Conservation (phyloP, 2,113 vertebrate genomes). For the Aramus guarauna region DNA sequence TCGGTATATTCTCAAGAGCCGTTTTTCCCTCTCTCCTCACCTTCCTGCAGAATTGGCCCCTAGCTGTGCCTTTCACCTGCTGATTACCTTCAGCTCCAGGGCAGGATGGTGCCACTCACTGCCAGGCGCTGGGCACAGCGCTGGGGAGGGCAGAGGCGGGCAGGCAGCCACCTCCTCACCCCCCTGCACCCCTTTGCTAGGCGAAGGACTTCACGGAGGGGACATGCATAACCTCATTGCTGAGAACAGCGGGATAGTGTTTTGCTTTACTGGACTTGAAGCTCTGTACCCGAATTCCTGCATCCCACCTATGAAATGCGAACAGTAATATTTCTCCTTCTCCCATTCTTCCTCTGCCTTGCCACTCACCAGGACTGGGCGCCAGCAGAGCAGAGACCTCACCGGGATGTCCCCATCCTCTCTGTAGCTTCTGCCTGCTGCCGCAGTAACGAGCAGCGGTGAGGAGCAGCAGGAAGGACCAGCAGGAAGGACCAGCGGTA, state of each 20-base stretch:
- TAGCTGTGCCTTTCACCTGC: background rate
- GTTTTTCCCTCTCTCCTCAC: background rate
- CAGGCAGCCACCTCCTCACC: accelerated
- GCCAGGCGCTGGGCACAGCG: background rate
- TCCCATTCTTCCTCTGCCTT: background rate
- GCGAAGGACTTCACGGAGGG: background rate
- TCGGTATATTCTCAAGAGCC: background rate
- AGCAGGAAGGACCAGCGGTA: too few relatives aligned
- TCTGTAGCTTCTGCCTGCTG: background rate
- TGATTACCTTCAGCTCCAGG: background rate
- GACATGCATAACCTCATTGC: background rate
- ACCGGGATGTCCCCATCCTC: background rate
- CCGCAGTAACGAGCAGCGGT: background rate
- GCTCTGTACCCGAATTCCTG: background rate
- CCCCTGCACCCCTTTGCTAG: background rate
- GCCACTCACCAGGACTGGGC: accelerated
- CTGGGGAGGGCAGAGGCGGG: too few relatives aligned
- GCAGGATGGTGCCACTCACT: too few relatives aligned
- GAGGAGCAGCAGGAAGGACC: background rate
- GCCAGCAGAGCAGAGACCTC: background rate
- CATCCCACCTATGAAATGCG: background rate
- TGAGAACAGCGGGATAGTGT: too few relatives aligned
- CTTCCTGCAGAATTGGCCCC: background rate
- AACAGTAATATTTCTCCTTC: background rate
- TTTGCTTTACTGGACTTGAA: background rate